Base-by-base conservation (phyloP, 2,113 vertebrate species). In the Alethe diademata region DNA sequence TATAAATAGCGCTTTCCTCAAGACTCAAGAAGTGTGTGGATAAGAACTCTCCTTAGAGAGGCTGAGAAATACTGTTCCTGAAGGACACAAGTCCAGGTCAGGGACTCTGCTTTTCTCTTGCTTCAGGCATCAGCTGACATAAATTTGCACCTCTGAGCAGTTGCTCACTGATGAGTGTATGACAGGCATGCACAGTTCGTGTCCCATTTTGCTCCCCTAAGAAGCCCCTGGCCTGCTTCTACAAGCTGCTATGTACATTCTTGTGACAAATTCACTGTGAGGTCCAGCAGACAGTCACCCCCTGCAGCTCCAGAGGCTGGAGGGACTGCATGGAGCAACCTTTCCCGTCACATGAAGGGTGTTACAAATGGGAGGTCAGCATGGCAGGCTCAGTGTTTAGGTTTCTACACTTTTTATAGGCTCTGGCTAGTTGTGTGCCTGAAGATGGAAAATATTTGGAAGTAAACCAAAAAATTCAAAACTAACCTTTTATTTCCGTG, bases 361-460 rank as follows among this genome's bases (percentile, higher is more conserved):
- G 69, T 87, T 95, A 61, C 66, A 85, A 95, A 93, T 1, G 11
- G 76, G 65, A 95, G 89, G 94, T 89, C 95, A 95, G 35, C 58
- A 70, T 50, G 87, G 78, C 62, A 92, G 62, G 19, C 66, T 91
- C 56, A 69, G 22, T 94, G 70, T 94, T 96, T 95, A 88, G 80
- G 70, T 95, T 96, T 97, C 94, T 91, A 88, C 81, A 85, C 42
- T 76, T 96, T 95, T 96, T 92, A 94, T 88, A 79, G 74, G 33
- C 45, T 82, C 91, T 89, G 82, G 86, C 83, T 74, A 87, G 70
- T 80, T 95, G 26, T 85, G 78, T 76, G 91, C 90, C 62, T 95
- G 91, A 95, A 96, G 89, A 90, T 91, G 89, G 90, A 96, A 96
- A 96, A 97, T 92, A 95, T 86, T 94, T 95, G 95, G 91, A 95